Evolutionary conservation across 2,113 vertebrate species (phyloP), one percentile per base, ranked within the genome.

Genomic region (Anarrhichthys ocellatus): DNA sequence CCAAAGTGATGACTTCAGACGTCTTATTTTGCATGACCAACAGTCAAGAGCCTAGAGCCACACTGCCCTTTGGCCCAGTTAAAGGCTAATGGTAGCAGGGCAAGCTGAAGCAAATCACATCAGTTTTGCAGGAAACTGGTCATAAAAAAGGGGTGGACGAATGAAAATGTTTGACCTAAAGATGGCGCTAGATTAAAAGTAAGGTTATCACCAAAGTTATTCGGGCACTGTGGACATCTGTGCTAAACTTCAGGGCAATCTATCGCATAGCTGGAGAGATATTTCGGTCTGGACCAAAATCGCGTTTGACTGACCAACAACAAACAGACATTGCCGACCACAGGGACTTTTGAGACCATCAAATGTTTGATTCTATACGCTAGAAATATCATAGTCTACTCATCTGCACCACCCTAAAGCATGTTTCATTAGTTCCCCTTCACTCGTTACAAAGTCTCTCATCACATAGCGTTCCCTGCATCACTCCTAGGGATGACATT

Each of bases 401-500:
- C 40, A 68, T 46, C 32, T 24, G 22, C 34, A 14, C 9, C 9
- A 32, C 5, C 69, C 46, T 50, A 18, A 76, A 9, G 15, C 36
- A 17, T 6, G 58, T 69, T 54, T 78, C 73, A 73, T 71, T 59
- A 56, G 24, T 76, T 65, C 44, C 46, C 56, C 36, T 59, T 77
- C 58, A 78, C 50, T 70, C 77, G 56, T 52, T 40, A 5, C 63
- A 79, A 81, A 40, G 50, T 63, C 56, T 78, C 54, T 72, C 52
- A 0, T 64, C 27, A 15, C 63, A 34, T 2, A 24, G 4, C 0
- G 9, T 27, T 42, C 52, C 24, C 27, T 68, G 54, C 54, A 27
- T 24, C 69, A 3, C 64, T 72, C 46, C 11, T 44, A 86, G 58
- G 42, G 80, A 86, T 65, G 87, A 61, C 82, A 64, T 78, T 93